phyloP scores from a whole-genome alignment of 2,888 invertebrate species.

The Cheilosia grossa region DNA sequence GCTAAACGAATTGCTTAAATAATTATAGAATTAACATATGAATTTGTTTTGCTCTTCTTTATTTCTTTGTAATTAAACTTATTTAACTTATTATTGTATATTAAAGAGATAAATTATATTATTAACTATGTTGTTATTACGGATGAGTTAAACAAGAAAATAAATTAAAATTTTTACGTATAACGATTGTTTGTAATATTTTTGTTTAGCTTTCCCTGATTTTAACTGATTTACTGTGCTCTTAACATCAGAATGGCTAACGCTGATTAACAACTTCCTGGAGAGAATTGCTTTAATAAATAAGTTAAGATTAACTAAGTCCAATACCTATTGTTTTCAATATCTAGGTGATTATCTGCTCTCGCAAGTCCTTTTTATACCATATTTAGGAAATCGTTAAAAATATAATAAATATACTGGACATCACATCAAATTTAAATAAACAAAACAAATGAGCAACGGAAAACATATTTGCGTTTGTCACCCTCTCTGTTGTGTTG shows the following conservation, averaged over 20 bases:
- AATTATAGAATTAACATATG: constrained; percentile 20
- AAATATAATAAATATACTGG: no score
- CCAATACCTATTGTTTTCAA: no score
- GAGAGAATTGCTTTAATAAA: no score
- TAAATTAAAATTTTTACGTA: constrained; percentile 56
- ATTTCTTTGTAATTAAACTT: constrained; percentile 34
- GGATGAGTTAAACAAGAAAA: constrained; percentile 47
- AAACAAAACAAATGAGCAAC: no score
- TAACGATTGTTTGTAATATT: constrained; percentile 29
- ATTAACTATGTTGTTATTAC: constrained; percentile 58
- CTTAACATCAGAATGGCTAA: constrained; percentile 49
- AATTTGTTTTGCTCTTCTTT: constrained; percentile 10
- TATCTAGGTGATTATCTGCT: no score
- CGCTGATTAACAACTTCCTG: not conserved
- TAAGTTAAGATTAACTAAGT: no score
- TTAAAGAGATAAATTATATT: constrained; percentile 18
- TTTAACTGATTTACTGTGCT: constrained; percentile 11
- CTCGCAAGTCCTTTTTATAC: no score
- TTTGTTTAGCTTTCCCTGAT: not conserved
- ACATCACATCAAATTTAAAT: no score
- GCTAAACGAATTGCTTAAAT: constrained; percentile 55
- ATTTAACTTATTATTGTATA: constrained; percentile 55
- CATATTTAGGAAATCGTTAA: no score
- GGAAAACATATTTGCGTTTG: no score
- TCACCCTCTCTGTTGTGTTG: no score